Percentiles rank a stretch among this genome's conserved stretches.
Conservation (phyloP, 1,140 invertebrate genomes). For the Achatina immaculata region DNA sequence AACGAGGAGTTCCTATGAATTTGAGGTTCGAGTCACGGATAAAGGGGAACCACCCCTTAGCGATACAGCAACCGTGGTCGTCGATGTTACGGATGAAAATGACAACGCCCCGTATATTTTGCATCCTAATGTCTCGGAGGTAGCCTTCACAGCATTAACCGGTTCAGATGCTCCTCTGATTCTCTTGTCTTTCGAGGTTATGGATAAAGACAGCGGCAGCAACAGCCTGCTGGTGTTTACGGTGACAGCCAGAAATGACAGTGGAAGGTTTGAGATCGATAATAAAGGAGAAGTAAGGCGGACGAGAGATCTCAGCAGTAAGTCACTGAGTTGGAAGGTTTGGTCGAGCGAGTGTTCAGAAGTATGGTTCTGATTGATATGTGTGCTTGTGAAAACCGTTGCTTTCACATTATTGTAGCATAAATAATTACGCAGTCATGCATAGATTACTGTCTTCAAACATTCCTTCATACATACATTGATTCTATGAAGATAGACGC, state of each 20-base stretch:
- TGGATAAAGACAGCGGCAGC: constrained; percentile 46
- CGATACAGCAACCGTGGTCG: constrained; percentile 85
- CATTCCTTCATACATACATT: too few species aligned
- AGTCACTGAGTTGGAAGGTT: too few species aligned
- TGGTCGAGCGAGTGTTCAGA: too few species aligned
- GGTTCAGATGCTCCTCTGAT: constrained; percentile 36
- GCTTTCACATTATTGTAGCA: too few species aligned
- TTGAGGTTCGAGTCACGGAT: constrained; percentile 89
- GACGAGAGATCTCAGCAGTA: constrained; percentile 8
- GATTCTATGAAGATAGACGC: too few species aligned
- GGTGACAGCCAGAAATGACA: constrained; percentile 50
- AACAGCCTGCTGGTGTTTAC: constrained; percentile 52
- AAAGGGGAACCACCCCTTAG: constrained; percentile 89
- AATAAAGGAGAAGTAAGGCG: constrained; percentile 47
- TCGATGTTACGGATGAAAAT: constrained; percentile 88
- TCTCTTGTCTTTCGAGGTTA: constrained; percentile 34
- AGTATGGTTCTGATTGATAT: too few species aligned
- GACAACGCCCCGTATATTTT: constrained; percentile 60
- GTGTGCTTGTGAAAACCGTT: too few species aligned
- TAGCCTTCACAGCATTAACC: constrained; percentile 25
- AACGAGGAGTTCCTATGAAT: constrained; percentile 81
- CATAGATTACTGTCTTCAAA: too few species aligned
- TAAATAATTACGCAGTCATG: too few species aligned
- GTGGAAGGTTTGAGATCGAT: constrained; percentile 50
- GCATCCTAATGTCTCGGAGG: constrained; percentile 70